A percentile compares a stretch with the other conserved stretches of the same genome.
Conservation (phyloP, 2,797 vertebrate genomes). For the Enteromius mattozi region DNA sequence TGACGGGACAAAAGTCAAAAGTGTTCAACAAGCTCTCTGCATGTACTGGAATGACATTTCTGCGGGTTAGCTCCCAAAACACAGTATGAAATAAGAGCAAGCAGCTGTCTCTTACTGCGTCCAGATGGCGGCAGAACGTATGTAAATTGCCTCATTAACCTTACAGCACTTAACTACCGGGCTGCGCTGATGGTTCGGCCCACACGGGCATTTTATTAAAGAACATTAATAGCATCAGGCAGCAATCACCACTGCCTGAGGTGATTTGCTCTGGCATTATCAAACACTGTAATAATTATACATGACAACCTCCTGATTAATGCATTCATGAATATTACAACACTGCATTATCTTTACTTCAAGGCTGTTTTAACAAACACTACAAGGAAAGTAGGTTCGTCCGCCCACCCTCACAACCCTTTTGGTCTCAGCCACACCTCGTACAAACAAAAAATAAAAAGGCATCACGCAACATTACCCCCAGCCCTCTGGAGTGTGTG, state of each 20-base stretch:
- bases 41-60: constrained; percentile 66
- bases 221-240: constrained; percentile 74
- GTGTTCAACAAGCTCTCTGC: constrained; percentile 45
- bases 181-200: constrained; percentile 71
- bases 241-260: constrained; percentile 75
- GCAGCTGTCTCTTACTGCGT: constrained; percentile 71
- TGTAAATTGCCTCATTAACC: constrained; percentile 84
- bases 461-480: constrained; percentile 43
- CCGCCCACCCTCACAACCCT: constrained; percentile 3
- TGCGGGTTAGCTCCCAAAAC: constrained; percentile 58
- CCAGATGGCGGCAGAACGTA: constrained; percentile 77
- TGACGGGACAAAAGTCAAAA: constrained; percentile 43
- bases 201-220: constrained; percentile 77
- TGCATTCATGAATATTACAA: constrained; percentile 76
- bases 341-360: constrained; percentile 49
- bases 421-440: constrained; percentile 7
- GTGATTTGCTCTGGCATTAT: constrained; percentile 72
- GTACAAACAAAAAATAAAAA: constrained; percentile 29
- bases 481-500: constrained; percentile 6
- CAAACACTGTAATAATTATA: constrained; percentile 79
- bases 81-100: constrained; percentile 63
- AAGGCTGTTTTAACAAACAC: constrained; percentile 41
- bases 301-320: constrained; percentile 79
- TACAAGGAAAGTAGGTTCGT: constrained; percentile 8
- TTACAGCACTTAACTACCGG: constrained; percentile 76